Base-by-base conservation (phyloP, 2,888 invertebrate genomes). In the Tholera decimalis region DNA sequence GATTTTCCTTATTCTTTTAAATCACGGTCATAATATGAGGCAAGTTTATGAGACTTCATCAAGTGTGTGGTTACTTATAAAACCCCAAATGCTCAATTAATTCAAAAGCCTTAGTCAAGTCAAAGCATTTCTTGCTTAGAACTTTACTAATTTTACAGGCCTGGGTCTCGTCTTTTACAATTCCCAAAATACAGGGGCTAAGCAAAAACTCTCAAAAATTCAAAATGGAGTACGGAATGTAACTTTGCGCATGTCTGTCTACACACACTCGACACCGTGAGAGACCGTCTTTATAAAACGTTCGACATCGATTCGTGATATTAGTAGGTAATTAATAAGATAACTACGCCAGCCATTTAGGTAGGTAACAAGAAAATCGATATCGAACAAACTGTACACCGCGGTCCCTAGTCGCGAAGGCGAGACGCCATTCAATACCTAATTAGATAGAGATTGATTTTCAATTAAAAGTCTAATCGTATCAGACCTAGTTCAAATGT, bases 161-260 rank as follows among this genome's bases (percentile, higher is more conserved):
- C 15, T 56, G 11, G 30, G 9, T 39, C 9, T 4, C 2, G n/a
- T 26, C 6, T n/a, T n/a, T n/a, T 15, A 41, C 13, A 33, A 8
- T 61, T 24, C 4, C 7, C 8, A 9, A 11, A n/a, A 22, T 33
- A 11, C 18, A 43, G 8, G 4, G 9, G 13, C 13, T 13, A 26
- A 8, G 6, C 37, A 33, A 47, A n/a, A n/a, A n/a, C n/a, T n/a
- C n/a, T n/a, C 5, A 7, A 64, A 15, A 22, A 8, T 1, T 22
- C 18, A 18, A 26, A 60, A 44, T 37, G 13, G 13, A 28, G 18
- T 39, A 9, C 26, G 2, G 24, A 22, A 24, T 51, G 15, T 35
- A 51, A 15, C 18, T 35, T 41, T 53, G 75, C 53, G 57, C 70
- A 74, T 47, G 56, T 13, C 35, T 26, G n/a, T n/a, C n/a, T n/a